phyloP scores from a whole-genome alignment of 2,888 invertebrate species.

The Drosophila subsilvestris region DNA sequence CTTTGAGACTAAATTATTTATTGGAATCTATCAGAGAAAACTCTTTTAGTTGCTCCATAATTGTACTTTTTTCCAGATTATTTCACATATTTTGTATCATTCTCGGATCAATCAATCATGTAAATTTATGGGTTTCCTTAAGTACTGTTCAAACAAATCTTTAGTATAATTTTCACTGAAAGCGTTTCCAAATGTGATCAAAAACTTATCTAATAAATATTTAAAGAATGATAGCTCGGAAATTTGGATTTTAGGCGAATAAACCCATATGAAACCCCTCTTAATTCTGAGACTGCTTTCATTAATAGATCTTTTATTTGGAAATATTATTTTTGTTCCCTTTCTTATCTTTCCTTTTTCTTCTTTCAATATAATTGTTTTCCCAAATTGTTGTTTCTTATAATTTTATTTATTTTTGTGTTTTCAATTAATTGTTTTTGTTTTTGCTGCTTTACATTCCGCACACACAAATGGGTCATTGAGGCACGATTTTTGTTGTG shows the following conservation, averaged over 20 bases:
- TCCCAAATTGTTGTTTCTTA: slow-evolving; percentile 27
- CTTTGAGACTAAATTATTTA: background rate
- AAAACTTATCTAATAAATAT: too few species aligned
- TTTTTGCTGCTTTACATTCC: slow-evolving; percentile 55
- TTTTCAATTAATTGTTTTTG: slow-evolving; percentile 2
- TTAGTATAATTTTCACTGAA: too few species aligned
- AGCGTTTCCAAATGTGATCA: too few species aligned
- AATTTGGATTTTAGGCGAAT: too few species aligned
- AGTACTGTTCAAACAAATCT: too few species aligned
- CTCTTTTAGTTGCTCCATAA: background rate
- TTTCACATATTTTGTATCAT: too few species aligned
- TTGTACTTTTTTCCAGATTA: too few species aligned
- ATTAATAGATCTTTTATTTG: background rate
- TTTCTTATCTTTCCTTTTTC: slow-evolving; percentile 13
- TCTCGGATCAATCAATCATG: too few species aligned
- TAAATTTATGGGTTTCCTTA: too few species aligned
- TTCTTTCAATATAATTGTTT: slow-evolving; percentile 12
- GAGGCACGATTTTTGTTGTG: slow-evolving; percentile 59
- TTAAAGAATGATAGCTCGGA: too few species aligned
- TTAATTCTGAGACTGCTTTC: too few species aligned
- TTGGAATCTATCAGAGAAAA: background rate
- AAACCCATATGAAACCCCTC: too few species aligned
- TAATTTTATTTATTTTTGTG: slow-evolving; percentile 37
- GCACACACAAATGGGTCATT: slow-evolving; percentile 59
- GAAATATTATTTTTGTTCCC: background rate